phyloP scores from a whole-genome alignment of 2,797 vertebrate species.

The Myotis findleyi region DNA sequence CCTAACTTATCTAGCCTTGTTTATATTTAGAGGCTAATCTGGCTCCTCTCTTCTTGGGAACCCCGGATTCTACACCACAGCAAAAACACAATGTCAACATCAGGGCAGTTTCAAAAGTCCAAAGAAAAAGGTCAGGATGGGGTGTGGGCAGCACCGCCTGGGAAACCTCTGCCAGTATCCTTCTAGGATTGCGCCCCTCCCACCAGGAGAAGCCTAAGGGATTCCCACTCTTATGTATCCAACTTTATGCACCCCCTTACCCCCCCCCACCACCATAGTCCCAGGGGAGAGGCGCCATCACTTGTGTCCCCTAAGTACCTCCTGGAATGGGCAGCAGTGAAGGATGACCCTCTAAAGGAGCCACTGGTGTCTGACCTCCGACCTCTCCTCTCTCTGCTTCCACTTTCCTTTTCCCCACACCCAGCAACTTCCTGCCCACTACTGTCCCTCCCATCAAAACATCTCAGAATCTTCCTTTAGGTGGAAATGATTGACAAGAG shows the following conservation, averaged over 20 bases:
- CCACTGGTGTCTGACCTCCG: background rate
- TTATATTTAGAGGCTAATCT: background rate
- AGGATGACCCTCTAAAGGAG: background rate
- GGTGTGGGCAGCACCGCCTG: background rate
- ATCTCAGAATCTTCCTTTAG: background rate
- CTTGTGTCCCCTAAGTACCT: background rate
- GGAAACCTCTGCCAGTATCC: background rate
- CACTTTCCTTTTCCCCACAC: background rate
- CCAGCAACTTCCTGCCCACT: background rate
- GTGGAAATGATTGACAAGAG: background rate
- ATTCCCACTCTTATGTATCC: background rate
- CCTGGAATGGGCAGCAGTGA: background rate
- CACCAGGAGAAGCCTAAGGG: background rate
- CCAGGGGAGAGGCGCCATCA: background rate
- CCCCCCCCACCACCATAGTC: background rate
- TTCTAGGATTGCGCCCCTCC: too few relatives aligned
- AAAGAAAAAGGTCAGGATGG: background rate
- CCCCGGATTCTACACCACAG: background rate
- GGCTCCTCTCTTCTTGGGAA: slow-evolving; percentile 28
- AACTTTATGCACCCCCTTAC: background rate
- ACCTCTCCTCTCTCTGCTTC: background rate
- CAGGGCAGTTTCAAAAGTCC: background rate
- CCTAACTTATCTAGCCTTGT: background rate
- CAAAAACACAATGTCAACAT: background rate
- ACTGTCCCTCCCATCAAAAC: background rate